phyloP scores from a whole-genome alignment of 2,113 vertebrate genomes.

The Recurvirostra avosetta region DNA sequence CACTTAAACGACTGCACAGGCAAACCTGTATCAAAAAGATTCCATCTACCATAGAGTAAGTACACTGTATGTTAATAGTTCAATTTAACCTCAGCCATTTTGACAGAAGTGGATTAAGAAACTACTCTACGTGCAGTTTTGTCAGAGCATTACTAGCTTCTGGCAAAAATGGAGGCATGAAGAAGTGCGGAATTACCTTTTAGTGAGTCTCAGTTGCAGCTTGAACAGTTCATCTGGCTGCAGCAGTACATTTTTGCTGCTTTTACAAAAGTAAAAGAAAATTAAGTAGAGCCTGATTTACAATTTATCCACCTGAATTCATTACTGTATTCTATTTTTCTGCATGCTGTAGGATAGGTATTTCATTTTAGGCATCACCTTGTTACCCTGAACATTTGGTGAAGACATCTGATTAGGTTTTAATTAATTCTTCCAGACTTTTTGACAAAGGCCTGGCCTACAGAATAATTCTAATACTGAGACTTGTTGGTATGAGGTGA shows the following conservation, averaged over 20 bases:
- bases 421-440: not conserved
- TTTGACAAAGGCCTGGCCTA: not conserved
- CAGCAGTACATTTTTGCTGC: not conserved
- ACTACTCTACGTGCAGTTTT: fast-evolving
- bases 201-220: not conserved
- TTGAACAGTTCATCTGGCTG: not conserved
- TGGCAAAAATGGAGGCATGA: not conserved
- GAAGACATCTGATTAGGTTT: not conserved
- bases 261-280: not conserved
- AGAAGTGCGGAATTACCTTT: not conserved
- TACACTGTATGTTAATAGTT: not conserved
- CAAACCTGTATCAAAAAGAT: not conserved
- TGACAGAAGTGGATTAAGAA: not conserved
- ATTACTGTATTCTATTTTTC: not conserved
- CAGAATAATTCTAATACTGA: not conserved
- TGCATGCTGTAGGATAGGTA: not conserved
- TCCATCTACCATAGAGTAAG: not conserved
- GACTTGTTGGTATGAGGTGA: not conserved
- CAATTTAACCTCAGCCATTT: not conserved
- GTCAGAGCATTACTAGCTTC: not conserved
- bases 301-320: not conserved
- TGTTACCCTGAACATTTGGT: not conserved
- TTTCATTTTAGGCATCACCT: not conserved
- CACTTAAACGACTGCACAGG: fast-evolving
- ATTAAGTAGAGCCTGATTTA: not conserved